Evolutionary conservation across 1,140 invertebrate species (phyloP), one percentile per base, ranked within the genome.

Genomic region (Phenacoccus solenopsis): DNA sequence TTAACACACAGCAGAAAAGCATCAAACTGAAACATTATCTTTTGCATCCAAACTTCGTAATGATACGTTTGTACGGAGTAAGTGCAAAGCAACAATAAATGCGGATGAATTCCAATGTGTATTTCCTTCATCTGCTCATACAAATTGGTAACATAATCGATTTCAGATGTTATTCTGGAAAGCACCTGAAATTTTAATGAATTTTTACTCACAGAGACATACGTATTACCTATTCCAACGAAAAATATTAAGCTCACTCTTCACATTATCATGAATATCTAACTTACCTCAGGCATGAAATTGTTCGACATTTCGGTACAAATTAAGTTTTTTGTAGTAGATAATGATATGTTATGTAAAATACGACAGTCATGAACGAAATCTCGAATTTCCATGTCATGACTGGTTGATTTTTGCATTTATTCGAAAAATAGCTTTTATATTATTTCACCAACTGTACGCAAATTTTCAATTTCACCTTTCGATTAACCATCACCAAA

Each of bases 321-420:
- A 16, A 64, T 16, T 27, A 64, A 64, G 1, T 3, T 24, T 64
- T 27, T 64, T 4, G 25, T 16, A 9, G 59, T 24, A 5, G 59
- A 64, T 16, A 27, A 64, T 16, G 59, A 64, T 25, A 64, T 64
- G 12, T 64, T 64, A 25, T 64, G 25, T 20, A 64, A 24, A 64
- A 64, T 64, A 22, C 59, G 59, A 25, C 59, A 64, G 25, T 64
- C 59, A 64, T 64, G 4, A 22, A 64, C 59, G 25, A 64, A 64
- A 64, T 64, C 59, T 27, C 9, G 25, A 10, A 64, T 64, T 16
- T 64, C 59, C 59, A 27, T 24, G 2, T 64, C 21, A 4, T 64
- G 59, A 64, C 21, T 64, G 5, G 10, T 10, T 64, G 16, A 64
- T 24, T 64, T 24, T 25, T 64, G 59, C 59, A 64, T 59, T 20